These are phyloP conservation scores for Xiphophorus birchmanni DNA, from an alignment of 2,797 vertebrate genomes.

Conservation along the genomic window DNA sequence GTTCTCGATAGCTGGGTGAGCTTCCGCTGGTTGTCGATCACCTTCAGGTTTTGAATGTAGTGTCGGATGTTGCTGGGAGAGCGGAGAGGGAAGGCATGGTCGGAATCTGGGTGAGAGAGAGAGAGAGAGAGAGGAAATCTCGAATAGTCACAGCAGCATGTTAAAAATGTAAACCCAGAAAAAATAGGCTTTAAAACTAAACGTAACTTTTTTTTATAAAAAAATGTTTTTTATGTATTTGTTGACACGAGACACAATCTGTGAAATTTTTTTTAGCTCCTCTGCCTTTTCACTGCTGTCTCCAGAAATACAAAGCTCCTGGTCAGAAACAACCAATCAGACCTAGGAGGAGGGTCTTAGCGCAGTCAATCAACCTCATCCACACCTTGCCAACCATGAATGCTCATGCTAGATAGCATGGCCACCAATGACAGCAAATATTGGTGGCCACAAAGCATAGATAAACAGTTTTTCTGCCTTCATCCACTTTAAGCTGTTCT, in stretches of 20 bases:
- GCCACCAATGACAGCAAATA: too few relatives aligned
- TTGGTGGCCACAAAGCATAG: too few relatives aligned
- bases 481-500: too few relatives aligned
- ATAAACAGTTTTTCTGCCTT: too few relatives aligned
- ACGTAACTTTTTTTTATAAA: not conserved
- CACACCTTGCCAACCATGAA: too few relatives aligned
- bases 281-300: too few relatives aligned
- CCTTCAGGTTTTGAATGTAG: constrained; percentile 89
- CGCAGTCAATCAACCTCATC: too few relatives aligned
- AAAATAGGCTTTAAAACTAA: not conserved
- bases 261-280: not conserved
- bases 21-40: constrained; percentile 93
- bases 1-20: constrained; percentile 89
- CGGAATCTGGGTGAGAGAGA: constrained; percentile 81
- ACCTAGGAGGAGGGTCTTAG: too few relatives aligned
- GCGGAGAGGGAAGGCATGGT: constrained; percentile 83
- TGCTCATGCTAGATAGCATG: too few relatives aligned
- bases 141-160: not conserved
- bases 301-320: too few relatives aligned
- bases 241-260: not conserved
- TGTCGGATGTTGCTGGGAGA: constrained; percentile 83
- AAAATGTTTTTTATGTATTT: not conserved
- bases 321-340: too few relatives aligned
- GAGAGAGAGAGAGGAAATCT: not conserved
- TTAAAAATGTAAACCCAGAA: not conserved